Evolutionary conservation across 2,888 invertebrate species (phyloP), one percentile per base, ranked within the genome.

Genomic region (Calameuta filiformis): DNA sequence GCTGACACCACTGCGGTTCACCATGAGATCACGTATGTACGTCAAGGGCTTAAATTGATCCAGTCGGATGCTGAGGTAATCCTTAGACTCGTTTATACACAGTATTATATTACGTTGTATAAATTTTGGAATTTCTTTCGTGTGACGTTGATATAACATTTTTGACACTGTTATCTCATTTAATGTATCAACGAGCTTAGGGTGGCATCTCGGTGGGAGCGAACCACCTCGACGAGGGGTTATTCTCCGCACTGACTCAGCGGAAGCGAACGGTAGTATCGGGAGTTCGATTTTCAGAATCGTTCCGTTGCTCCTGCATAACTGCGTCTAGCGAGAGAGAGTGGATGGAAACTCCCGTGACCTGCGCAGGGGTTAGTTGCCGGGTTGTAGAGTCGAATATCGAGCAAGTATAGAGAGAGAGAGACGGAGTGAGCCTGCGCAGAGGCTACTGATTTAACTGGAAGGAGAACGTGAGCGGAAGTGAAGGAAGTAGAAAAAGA

Each of bases 321-420:
- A 31, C 34, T 30, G 34, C 31, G 12, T 34, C 12, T 15, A 3
- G 4, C 23, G 12, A 71, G 71, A 11, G 71, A 71, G 34, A 12
- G 34, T 23, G 31, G 71, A 34, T 71, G 71, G 71, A 4, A 34
- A 33, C 33, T 34, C 71, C 33, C 71, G 71, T 34, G 71, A 33
- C 31, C 71, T 34, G 71, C 71, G 71, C 71, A 71, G 71, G 34
- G 34, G 71, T 71, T 71, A 71, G 71, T 12, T 71, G 11, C 12
- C 71, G 1, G 71, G 33, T 34, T 31, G 34, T 33, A 33, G 71
- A 31, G 71, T 15, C 31, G 71, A 34, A 12, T 34, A 34, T 71
- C 71, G 71, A 71, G 33, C 34, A 34, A 34, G 71, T 71, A 75
- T 15, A 75, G 35, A 35, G 31, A 75, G 75, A 75, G 75, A 75